phyloP scores from a whole-genome alignment of 2,888 invertebrate genomes.

The Ischnura elegans region DNA sequence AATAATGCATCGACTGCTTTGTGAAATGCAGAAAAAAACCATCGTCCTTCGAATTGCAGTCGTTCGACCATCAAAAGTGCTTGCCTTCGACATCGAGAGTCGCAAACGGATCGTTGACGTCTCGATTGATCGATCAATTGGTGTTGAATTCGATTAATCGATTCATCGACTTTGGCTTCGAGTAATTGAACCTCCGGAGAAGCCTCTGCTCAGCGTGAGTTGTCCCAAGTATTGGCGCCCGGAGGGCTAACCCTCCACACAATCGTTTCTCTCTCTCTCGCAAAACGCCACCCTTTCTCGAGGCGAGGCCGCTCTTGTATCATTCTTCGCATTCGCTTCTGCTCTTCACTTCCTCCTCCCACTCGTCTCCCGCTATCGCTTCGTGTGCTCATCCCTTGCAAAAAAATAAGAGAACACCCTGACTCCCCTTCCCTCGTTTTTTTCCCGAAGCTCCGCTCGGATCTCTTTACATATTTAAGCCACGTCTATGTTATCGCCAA shows the following conservation, averaged over 20 bases:
- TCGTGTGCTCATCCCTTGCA: background rate
- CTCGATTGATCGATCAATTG: too few relatives aligned
- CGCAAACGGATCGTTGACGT: too few relatives aligned
- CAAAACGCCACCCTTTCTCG: conserved; percentile 39
- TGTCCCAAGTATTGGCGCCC: conserved; percentile 39
- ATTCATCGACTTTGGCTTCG: too few relatives aligned
- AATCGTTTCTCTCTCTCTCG: conserved; percentile 44
- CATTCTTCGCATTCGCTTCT: background rate
- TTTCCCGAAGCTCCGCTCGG: too few relatives aligned
- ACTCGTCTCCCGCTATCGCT: background rate
- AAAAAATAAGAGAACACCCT: background rate
- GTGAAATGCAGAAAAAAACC: too few relatives aligned
- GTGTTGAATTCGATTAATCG: too few relatives aligned
- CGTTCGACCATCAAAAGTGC: too few relatives aligned
- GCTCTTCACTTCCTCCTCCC: background rate
- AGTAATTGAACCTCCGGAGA: too few relatives aligned
- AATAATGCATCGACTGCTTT: too few relatives aligned
- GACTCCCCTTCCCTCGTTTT: background rate
- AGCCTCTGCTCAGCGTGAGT: too few relatives aligned
- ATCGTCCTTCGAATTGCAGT: too few relatives aligned
- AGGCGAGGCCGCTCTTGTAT: background rate
- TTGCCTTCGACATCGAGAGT: too few relatives aligned
- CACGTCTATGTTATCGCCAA: conserved; percentile 1
- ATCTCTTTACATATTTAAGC: conserved; percentile 27
- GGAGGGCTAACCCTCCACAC: conserved; percentile 29